These are phyloP conservation scores for Gymnocypris eckloni DNA, from an alignment of 2,797 vertebrate species.

Conservation along the genomic window DNA sequence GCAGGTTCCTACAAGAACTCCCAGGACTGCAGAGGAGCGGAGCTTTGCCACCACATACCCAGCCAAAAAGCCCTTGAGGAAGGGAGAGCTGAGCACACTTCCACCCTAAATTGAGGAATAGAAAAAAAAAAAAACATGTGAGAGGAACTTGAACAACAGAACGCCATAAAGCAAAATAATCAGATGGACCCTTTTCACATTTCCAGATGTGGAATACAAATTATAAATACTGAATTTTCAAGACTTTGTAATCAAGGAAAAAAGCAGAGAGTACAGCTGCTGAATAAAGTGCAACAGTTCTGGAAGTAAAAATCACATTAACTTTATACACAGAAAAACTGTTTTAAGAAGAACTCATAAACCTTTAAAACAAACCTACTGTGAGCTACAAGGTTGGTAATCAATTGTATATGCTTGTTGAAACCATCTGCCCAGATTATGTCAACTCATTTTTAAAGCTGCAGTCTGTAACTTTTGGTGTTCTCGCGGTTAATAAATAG, in stretches of 20 bases:
- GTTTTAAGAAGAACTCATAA: not conserved
- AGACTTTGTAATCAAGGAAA: not conserved
- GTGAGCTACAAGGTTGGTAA: not conserved
- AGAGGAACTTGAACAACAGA: not conserved
- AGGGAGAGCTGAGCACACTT: slow-evolving; percentile 87
- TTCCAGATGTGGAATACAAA: not conserved
- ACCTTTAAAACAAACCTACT: not conserved
- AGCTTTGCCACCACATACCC: slow-evolving; percentile 93
- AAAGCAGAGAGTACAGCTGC: not conserved
- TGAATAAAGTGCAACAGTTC: not conserved
- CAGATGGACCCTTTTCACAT: not conserved
- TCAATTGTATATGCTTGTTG: not conserved
- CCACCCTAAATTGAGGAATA: slow-evolving; percentile 77
- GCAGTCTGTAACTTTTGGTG: too few species aligned
- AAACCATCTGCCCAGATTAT: not conserved
- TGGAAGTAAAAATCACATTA: not conserved
- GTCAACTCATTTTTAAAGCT: not conserved
- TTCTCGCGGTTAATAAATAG: too few species aligned
- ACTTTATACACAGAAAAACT: not conserved
- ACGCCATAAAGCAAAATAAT: not conserved
- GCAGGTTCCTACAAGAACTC: slow-evolving; percentile 87
- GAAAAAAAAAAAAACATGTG: not conserved
- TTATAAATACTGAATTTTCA: not conserved
- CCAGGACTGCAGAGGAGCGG: slow-evolving; percentile 90
- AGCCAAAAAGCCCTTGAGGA: slow-evolving; percentile 93